Percentiles rank a stretch among this genome's conserved stretches.
These are phyloP conservation scores for Neotoxoptera formosana DNA, from an alignment of 1,140 invertebrate genomes.

Conservation along the genomic window DNA sequence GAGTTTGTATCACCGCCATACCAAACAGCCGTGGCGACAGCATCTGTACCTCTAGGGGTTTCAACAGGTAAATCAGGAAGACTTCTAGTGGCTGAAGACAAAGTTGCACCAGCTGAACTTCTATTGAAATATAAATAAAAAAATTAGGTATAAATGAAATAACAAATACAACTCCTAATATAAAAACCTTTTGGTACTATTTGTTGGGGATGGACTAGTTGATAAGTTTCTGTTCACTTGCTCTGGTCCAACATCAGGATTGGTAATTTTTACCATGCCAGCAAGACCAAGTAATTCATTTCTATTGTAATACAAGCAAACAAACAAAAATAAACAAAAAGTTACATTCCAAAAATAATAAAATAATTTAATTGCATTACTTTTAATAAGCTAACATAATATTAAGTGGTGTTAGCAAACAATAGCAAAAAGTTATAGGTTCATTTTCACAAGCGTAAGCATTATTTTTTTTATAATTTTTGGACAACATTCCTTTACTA, in stretches of 20 bases:
- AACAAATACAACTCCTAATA: background rate
- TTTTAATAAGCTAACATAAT: background rate
- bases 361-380: constrained; percentile 8
- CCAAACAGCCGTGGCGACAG: constrained; percentile 54
- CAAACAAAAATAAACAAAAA: constrained; percentile 59
- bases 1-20: constrained; percentile 62
- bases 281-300: constrained; percentile 63
- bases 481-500: background rate
- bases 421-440: background rate
- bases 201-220: constrained; percentile 45
- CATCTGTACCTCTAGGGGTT: constrained; percentile 58
- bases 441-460: background rate
- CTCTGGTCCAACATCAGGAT: constrained; percentile 61
- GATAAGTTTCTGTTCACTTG: constrained; percentile 28
- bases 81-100: constrained; percentile 62
- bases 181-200: constrained; percentile 56
- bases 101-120: constrained; percentile 52
- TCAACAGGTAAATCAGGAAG: constrained; percentile 63
- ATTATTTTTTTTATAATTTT: background rate
- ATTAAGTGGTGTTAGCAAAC: background rate
- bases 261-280: constrained; percentile 63
- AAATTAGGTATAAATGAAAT: background rate
- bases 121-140: constrained; percentile 28
- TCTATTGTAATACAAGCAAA: constrained; percentile 60
- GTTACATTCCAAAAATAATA: constrained; percentile 54